phyloP scores from a whole-genome alignment of 1,140 invertebrate species.

The Pogonomyrmex californicus region DNA sequence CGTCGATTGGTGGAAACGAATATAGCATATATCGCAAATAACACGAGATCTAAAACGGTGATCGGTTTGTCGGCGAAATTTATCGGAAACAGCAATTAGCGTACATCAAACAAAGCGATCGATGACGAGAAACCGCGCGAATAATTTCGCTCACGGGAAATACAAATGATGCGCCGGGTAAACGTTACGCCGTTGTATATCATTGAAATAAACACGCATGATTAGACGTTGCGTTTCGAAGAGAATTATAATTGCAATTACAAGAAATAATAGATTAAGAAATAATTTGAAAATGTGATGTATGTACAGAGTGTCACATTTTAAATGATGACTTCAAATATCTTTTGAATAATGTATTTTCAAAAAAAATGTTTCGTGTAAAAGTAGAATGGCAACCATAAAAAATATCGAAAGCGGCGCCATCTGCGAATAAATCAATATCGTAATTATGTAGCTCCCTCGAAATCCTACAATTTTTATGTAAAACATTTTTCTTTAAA shows the following conservation, averaged over 20 bases:
- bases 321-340: too few relatives aligned
- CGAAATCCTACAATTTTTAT: too few relatives aligned
- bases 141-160: constrained; percentile 28
- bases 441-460: too few relatives aligned
- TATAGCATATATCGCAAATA: constrained; percentile 17
- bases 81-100: constrained; percentile 71
- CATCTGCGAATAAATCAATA: too few relatives aligned
- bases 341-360: too few relatives aligned
- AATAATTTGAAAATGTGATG: background rate
- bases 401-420: too few relatives aligned
- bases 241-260: background rate
- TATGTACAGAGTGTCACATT: too few relatives aligned
- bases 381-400: too few relatives aligned
- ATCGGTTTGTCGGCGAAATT: constrained; percentile 67
- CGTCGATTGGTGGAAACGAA: constrained; percentile 35
- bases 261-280: background rate
- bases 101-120: constrained; percentile 62
- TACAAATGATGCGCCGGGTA: background rate
- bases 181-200: constrained; percentile 10
- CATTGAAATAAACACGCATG: background rate
- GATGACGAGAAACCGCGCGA: constrained; percentile 42
- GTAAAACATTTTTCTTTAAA: too few relatives aligned
- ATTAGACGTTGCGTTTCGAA: background rate
- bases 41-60: constrained; percentile 2
- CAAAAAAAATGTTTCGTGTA: too few relatives aligned